phyloP scores from a whole-genome alignment of 2,797 vertebrate genomes.

The Otus scops region DNA sequence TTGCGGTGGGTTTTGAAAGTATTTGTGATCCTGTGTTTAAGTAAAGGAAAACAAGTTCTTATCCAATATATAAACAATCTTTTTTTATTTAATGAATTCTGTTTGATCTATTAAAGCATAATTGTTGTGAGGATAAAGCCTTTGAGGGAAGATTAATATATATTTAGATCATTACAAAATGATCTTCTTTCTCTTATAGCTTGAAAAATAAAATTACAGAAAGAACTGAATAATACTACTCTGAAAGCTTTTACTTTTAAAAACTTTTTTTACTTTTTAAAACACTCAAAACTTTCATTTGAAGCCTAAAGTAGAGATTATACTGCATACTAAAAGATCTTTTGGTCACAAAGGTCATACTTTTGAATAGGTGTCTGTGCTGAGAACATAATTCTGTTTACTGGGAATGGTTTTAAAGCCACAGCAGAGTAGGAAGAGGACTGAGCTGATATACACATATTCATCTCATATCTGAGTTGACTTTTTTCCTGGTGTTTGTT shows the following conservation, averaged over 20 bases:
- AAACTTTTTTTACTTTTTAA: background rate
- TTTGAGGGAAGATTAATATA: background rate
- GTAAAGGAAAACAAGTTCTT: constrained; percentile 1
- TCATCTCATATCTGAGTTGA: background rate
- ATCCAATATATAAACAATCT: background rate
- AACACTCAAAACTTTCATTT: background rate
- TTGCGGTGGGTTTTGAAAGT: background rate
- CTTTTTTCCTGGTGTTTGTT: background rate
- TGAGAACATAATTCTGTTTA: background rate
- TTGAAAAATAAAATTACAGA: background rate
- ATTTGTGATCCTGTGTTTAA: background rate
- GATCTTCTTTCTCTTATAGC: background rate
- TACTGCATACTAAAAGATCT: background rate
- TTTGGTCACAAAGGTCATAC: background rate
- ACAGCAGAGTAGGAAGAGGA: background rate
- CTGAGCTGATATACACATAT: background rate
- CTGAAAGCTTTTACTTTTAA: background rate
- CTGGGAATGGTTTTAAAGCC: background rate
- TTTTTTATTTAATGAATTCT: background rate
- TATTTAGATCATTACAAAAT: constrained; percentile 9
- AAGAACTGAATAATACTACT: background rate
- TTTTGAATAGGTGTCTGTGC: background rate
- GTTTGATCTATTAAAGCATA: background rate
- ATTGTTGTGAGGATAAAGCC: background rate
- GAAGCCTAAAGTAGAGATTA: background rate